phyloP scores from a whole-genome alignment of 2,113 vertebrate species.

The Apeltes quadracus region DNA sequence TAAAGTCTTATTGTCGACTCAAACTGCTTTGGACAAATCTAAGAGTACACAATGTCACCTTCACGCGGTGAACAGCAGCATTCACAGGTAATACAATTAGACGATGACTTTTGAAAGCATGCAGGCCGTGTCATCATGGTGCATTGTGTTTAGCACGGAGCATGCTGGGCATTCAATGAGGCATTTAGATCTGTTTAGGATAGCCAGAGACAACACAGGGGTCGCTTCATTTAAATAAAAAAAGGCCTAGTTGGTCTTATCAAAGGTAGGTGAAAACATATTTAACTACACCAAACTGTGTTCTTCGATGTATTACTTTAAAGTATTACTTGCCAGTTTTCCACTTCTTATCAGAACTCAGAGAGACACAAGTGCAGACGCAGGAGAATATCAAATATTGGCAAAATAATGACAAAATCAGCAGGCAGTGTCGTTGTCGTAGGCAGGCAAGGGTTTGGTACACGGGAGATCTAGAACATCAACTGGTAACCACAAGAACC shows the following conservation, averaged over 20 bases:
- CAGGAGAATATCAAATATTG: no score
- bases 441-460: no score
- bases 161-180: neutral
- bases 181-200: neutral
- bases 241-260: neutral
- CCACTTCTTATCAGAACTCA: no score
- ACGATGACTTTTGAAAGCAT: neutral
- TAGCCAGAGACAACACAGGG: neutral
- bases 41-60: neutral
- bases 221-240: neutral
- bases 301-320: neutral
- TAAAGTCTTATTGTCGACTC: neutral
- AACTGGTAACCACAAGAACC: no score
- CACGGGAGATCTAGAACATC: no score
- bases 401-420: no score
- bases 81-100: neutral
- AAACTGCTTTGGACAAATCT: no score
- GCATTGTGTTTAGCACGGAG: neutral
- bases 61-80: neutral
- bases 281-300: no score
- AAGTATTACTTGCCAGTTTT: neutral
- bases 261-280: neutral
- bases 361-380: no score
- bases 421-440: no score
- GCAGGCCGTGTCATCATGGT: neutral